Conservation (phyloP, 2,113 vertebrate genomes). For the Dicaeum eximium region DNA sequence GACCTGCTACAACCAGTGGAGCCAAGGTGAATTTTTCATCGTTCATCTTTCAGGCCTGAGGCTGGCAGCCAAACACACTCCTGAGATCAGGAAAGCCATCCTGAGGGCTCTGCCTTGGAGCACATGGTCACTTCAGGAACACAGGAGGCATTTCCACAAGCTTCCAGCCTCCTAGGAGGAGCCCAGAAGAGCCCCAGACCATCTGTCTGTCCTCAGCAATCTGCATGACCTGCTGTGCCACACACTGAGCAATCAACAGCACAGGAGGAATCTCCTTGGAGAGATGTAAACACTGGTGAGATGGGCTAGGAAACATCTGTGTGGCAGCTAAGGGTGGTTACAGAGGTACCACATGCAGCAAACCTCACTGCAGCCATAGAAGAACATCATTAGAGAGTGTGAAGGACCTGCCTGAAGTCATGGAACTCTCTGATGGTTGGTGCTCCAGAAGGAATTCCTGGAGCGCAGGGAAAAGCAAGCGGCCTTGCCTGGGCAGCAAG, state of each 20-base stretch:
- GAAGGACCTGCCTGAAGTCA: background rate
- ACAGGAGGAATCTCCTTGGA: background rate
- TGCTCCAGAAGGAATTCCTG: background rate
- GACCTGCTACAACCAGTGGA: background rate
- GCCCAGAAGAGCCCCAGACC: background rate
- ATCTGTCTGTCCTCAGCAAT: fast-evolving
- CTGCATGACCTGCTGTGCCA: background rate
- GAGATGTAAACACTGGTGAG: background rate
- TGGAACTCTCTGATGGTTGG: background rate
- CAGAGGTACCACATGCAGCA: background rate
- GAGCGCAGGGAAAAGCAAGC: background rate
- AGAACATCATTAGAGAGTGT: background rate
- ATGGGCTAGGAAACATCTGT: background rate
- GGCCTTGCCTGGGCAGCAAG: conserved; percentile 36
- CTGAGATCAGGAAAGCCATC: background rate
- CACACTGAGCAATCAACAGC: background rate
- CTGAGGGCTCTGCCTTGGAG: background rate
- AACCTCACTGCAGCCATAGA: background rate
- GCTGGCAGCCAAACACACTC: background rate
- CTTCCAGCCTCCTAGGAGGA: background rate
- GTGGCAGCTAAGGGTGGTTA: background rate
- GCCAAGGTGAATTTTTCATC: background rate
- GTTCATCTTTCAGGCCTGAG: background rate
- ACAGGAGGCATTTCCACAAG: background rate
- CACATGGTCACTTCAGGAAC: background rate